A percentile compares a stretch with the other conserved stretches of the same genome.
phyloP scores from a whole-genome alignment of 2,888 invertebrate species.

The Leptinotarsa haldemani region DNA sequence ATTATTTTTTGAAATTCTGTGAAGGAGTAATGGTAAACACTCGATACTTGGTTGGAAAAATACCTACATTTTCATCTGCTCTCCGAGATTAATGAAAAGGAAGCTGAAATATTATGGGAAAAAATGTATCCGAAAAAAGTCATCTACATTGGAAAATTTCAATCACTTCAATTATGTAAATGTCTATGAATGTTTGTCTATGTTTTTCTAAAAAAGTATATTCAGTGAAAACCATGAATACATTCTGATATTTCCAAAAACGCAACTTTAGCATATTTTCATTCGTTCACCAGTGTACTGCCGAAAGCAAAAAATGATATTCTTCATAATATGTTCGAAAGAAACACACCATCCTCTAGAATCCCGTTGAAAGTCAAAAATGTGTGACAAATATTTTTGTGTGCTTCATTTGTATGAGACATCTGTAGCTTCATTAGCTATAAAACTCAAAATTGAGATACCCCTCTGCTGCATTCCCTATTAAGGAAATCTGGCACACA shows the following conservation, averaged over 20 bases:
- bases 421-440: conserved; percentile 36
- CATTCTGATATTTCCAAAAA: too few species aligned
- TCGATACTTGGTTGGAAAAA: background rate
- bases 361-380: background rate
- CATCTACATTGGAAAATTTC: too few species aligned
- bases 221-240: too few species aligned
- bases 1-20: background rate
- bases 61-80: background rate
- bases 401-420: background rate
- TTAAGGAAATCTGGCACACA: conserved; percentile 45
- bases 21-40: background rate
- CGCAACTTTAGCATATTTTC: too few species aligned
- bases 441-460: conserved; percentile 45
- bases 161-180: too few species aligned
- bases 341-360: background rate
- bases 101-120: too few species aligned
- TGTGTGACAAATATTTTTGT: conserved; percentile 2
- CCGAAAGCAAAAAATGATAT: too few species aligned
- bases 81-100: background rate
- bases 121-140: too few species aligned
- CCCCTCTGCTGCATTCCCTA: conserved; percentile 35
- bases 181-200: too few species aligned
- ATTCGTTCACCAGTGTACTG: too few species aligned
- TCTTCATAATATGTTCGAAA: too few species aligned
- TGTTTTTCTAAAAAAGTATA: too few species aligned